Percentiles rank a stretch among this genome's conserved stretches.
Conservation (phyloP, 2,113 vertebrate genomes). For the Plecotus auritus region DNA sequence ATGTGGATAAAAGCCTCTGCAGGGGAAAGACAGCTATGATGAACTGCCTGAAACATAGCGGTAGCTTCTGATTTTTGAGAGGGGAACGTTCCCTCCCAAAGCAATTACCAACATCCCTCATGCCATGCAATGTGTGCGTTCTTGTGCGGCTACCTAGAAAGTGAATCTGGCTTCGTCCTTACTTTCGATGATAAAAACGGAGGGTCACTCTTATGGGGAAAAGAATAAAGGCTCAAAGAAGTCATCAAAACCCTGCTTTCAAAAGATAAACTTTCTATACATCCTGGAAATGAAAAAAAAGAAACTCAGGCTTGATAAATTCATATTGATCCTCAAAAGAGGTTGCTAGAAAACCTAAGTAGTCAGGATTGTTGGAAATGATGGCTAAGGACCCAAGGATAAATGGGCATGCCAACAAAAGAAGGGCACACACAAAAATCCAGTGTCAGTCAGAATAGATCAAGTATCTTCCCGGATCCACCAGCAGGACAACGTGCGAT, state of each 20-base stretch:
- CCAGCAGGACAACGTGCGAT: not conserved
- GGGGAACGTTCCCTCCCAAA: slow-evolving; percentile 58
- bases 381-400: not conserved
- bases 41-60: slow-evolving; percentile 55
- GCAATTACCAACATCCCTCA: slow-evolving; percentile 61
- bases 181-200: slow-evolving; percentile 55
- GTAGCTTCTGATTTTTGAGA: slow-evolving; percentile 64
- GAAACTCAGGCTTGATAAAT: slow-evolving; percentile 22
- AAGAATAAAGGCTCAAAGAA: slow-evolving; percentile 19
- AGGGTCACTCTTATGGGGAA: not conserved
- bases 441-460: not conserved
- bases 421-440: not conserved
- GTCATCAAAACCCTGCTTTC: slow-evolving; percentile 46
- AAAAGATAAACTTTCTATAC: slow-evolving; percentile 34
- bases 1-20: slow-evolving; percentile 44
- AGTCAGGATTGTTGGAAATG: not conserved
- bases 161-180: slow-evolving; percentile 12
- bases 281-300: slow-evolving; percentile 2
- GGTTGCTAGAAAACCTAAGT: not conserved
- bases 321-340: slow-evolving; percentile 27
- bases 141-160: slow-evolving; percentile 45
- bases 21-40: slow-evolving; percentile 51
- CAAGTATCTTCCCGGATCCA: not conserved
- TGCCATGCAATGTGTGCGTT: slow-evolving; percentile 49
- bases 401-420: not conserved